phyloP scores from a whole-genome alignment of 2,888 invertebrate species.

The Lagria hirta region DNA sequence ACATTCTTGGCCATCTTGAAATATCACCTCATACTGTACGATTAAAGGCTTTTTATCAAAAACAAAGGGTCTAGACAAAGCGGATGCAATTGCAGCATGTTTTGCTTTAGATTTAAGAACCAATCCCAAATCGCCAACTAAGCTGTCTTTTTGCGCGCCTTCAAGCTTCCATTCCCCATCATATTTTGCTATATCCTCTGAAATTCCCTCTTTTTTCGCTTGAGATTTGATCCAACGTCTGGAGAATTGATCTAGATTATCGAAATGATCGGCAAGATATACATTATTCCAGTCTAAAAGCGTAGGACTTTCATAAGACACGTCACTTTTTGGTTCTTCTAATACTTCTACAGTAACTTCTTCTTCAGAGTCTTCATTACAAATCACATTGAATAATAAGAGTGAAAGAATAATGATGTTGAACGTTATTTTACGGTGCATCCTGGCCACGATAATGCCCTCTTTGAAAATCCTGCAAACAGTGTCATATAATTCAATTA shows the following conservation, averaged over 20 bases:
- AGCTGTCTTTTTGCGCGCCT: constrained; percentile 71
- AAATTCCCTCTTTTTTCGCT: constrained; percentile 85
- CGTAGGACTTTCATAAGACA: constrained; percentile 72
- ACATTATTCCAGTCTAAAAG: constrained; percentile 62
- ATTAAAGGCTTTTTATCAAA: constrained; percentile 82
- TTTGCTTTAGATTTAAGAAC: constrained; percentile 93
- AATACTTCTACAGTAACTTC: constrained; percentile 45
- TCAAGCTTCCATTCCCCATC: constrained; percentile 84
- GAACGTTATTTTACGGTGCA: no score
- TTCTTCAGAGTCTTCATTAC: constrained; percentile 36
- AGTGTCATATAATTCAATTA: no score
- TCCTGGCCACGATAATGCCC: no score
- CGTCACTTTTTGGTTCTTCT: constrained; percentile 47
- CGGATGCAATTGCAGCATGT: constrained; percentile 89
- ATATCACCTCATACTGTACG: constrained; percentile 86
- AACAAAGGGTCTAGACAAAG: constrained; percentile 75
- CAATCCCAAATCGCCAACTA: constrained; percentile 80
- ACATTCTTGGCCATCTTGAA: constrained; percentile 97
- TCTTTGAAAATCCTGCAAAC: no score
- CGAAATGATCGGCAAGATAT: constrained; percentile 85
- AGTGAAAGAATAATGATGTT: constrained; percentile 9
- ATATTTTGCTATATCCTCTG: constrained; percentile 92
- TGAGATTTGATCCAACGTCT: constrained; percentile 84
- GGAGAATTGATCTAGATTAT: constrained; percentile 70
- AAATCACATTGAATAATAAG: constrained; percentile 3